Conservation (phyloP, 2,797 vertebrate genomes). For the Chelidonichthys spinosus region DNA sequence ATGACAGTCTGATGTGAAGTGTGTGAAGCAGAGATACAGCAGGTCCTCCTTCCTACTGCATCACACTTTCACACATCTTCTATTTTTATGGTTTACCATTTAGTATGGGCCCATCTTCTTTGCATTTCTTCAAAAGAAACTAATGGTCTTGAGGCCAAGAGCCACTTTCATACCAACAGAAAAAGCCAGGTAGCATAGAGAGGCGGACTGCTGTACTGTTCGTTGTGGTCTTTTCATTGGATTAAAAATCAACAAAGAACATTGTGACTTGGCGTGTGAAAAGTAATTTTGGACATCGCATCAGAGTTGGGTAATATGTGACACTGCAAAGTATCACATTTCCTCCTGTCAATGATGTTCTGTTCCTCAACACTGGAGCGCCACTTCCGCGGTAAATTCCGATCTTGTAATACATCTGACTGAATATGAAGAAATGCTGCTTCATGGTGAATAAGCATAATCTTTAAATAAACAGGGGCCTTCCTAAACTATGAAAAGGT, state of each 20-base stretch:
- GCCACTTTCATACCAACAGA: neutral
- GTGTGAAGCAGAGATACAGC: neutral
- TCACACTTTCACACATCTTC: neutral
- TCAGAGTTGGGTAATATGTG: conserved; percentile 21
- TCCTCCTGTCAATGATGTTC: conserved; percentile 42
- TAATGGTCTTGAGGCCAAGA: neutral
- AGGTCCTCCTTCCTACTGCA: neutral
- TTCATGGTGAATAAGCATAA: conserved; percentile 46
- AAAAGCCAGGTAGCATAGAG: neutral
- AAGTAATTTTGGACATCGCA: neutral
- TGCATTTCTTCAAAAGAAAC: neutral
- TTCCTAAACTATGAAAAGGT: neutral
- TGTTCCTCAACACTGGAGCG: conserved; percentile 11
- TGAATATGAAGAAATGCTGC: conserved; percentile 1
- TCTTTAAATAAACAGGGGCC: conserved; percentile 12
- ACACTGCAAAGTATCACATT: conserved; percentile 48
- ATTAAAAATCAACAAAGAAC: neutral
- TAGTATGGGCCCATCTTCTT: too few relatives aligned
- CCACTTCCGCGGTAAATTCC: conserved; percentile 18
- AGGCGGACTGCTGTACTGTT: neutral
- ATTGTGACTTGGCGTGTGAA: neutral
- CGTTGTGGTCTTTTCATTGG: neutral
- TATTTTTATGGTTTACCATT: too few relatives aligned
- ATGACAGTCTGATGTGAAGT: neutral
- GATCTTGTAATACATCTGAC: neutral